Evolutionary conservation across 1,140 invertebrate species (phyloP).

Genomic region (Ceratitis capitata): DNA sequence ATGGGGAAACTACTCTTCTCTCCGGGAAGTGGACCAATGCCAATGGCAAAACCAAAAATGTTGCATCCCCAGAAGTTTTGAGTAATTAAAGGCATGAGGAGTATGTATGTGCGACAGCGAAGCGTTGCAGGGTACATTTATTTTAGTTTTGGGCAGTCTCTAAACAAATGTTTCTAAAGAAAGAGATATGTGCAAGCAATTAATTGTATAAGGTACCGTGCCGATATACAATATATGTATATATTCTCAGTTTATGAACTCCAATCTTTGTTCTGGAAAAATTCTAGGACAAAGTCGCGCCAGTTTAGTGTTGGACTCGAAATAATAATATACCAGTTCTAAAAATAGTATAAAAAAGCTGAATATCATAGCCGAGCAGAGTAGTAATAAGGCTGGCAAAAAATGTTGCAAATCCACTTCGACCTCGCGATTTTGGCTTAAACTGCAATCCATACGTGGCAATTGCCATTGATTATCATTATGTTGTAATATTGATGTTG

Average conservation of each 20-base stretch:
- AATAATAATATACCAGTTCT: constrained; percentile 42
- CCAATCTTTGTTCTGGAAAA: not conserved
- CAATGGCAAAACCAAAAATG: no score
- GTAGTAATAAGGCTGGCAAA: constrained; percentile 52
- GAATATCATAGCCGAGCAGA: constrained; percentile 50
- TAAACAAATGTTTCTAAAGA: no score
- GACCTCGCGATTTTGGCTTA: constrained; percentile 47
- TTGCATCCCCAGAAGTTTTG: no score
- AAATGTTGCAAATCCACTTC: constrained; percentile 59
- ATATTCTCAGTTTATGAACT: not conserved
- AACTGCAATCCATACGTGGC: constrained; percentile 50
- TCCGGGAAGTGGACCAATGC: no score
- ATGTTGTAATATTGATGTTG: constrained; percentile 50
- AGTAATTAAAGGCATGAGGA: no score
- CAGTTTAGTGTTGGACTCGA: not conserved
- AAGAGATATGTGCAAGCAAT: no score
- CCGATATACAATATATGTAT: no score
- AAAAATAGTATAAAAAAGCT: constrained; percentile 49
- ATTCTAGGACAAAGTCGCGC: not conserved
- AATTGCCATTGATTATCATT: constrained; percentile 53
- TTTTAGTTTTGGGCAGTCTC: no score
- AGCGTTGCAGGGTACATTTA: no score
- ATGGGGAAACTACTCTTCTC: no score
- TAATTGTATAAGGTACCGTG: no score
- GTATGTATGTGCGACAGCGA: no score